Conservation (phyloP, 2,797 vertebrate species). For the Mastacembelus armatus region DNA sequence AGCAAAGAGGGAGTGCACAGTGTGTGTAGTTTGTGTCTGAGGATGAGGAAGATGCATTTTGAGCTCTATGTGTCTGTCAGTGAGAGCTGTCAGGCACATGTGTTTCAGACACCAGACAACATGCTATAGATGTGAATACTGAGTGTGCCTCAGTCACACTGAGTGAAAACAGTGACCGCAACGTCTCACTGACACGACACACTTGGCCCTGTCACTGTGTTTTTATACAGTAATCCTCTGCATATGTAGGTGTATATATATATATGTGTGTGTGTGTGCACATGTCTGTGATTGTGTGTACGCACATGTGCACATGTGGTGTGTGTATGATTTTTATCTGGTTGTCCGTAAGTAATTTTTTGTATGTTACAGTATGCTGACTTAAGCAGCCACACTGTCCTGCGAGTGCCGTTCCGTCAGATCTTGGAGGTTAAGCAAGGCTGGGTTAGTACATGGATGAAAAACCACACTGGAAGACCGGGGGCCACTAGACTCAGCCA, state of each 20-base stretch:
- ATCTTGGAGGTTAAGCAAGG: too few relatives aligned
- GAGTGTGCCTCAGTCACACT: slow-evolving; percentile 18
- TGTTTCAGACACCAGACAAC: slow-evolving; percentile 34
- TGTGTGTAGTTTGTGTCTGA: neutral
- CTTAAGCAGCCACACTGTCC: too few relatives aligned
- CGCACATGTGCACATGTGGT: slow-evolving; percentile 12
- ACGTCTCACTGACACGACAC: slow-evolving; percentile 35
- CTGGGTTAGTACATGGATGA: too few relatives aligned
- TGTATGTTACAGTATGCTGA: too few relatives aligned
- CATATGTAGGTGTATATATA: slow-evolving; percentile 26
- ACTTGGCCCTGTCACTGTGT: slow-evolving; percentile 40
- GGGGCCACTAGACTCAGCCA: too few relatives aligned
- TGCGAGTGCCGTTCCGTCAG: too few relatives aligned
- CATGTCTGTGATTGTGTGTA: neutral
- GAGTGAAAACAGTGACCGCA: slow-evolving; percentile 53
- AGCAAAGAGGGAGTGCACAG: too few relatives aligned
- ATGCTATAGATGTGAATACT: slow-evolving; percentile 13
- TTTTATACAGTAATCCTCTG: slow-evolving; percentile 36
- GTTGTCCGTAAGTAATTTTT: neutral
- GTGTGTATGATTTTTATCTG: neutral
- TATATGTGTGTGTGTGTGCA: slow-evolving; percentile 3
- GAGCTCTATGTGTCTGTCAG: slow-evolving; percentile 17
- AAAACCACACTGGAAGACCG: too few relatives aligned
- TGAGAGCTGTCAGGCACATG: slow-evolving; percentile 27
- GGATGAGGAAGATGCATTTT: slow-evolving; percentile 46